Base-by-base conservation (phyloP, 2,797 vertebrate species). In the Micrastur ruficollis region DNA sequence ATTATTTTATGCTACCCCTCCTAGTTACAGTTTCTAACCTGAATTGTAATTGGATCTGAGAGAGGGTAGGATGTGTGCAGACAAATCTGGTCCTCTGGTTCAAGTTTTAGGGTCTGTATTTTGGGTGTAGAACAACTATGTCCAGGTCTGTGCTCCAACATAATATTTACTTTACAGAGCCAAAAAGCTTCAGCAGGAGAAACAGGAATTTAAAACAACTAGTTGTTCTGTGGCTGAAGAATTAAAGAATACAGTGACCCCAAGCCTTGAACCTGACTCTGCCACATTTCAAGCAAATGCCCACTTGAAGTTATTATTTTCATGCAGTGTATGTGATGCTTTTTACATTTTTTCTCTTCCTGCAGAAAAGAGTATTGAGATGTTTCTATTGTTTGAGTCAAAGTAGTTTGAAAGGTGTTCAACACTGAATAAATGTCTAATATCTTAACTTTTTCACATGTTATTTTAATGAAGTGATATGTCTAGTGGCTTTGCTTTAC, bases 391-490 rank as follows among this genome's bases (percentile, higher is more conserved):
- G 47, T 31, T 65, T 73, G 46, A 83, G 31, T 85, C 32, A 14
- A 22, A 59, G 44, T 31, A 62, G n/a, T 47, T 93, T 68, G 26
- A 19, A 42, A 15, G 22, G 56, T 40, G 27, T 44, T 82, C 36
- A 47, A 27, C 42, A 6, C 23, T 50, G 32, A 50, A 47, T 71
- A 47, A 59, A n/a, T 55, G 46, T 56, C 34, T 40, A 46, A 44
- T 44, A 67, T 7, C 0, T 0, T 55, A 68, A 40, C 31, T 52
- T 52, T n/a, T 65, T 56, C 12, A 38, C 6, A 0, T 7, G 5
- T 44, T 81, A 10, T 82, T 80, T 79, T 58, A 42, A 18, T n/a
- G 20, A 86, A 68, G 10, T 76, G 63, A 68, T 89, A 66, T 27
- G 11, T 46, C 5, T 59, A 44, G 6, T 78, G 70, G 31, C 74